Percentiles rank a stretch among this genome's conserved stretches.
Evolutionary conservation across 2,888 invertebrate genomes (phyloP).

Genomic region (Drosophila pegasa): DNA sequence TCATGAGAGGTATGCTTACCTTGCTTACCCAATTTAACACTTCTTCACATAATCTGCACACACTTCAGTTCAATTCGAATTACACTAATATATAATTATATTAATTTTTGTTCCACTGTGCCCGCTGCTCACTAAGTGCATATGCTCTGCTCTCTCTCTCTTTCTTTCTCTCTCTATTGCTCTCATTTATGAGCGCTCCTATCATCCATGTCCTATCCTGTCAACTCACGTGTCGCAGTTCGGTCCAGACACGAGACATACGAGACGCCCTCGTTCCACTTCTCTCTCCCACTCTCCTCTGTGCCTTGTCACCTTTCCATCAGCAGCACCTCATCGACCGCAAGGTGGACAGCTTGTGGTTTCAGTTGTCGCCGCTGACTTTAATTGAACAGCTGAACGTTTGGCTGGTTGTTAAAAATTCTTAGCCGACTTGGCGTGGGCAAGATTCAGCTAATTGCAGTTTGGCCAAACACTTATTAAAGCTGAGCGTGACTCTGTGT

Average conservation of each 20-base stretch:
- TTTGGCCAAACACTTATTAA: conserved; percentile 35
- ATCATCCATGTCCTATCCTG: conserved; percentile 33
- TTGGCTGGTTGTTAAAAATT: conserved; percentile 32
- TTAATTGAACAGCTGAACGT: conserved; percentile 35
- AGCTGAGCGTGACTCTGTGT: conserved; percentile 44
- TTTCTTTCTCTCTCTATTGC: not conserved
- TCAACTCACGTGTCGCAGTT: conserved; percentile 29
- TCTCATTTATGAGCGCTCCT: conserved; percentile 12
- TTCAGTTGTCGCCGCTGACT: conserved; percentile 33
- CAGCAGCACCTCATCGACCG: conserved; percentile 42
- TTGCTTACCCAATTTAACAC: not conserved
- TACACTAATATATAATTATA: not conserved
- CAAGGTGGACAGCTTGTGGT: conserved; percentile 64
- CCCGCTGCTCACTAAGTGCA: conserved; percentile 12
- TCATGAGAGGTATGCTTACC: too few relatives aligned
- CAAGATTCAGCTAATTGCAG: conserved; percentile 48
- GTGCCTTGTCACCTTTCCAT: conserved; percentile 55
- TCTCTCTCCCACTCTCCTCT: conserved; percentile 13
- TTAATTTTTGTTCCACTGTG: conserved; percentile 14
- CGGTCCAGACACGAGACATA: conserved; percentile 15
- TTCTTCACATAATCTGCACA: too few relatives aligned
- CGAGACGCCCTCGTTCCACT: not conserved
- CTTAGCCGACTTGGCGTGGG: conserved; percentile 31
- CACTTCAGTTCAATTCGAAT: too few relatives aligned
- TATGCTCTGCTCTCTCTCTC: conserved; percentile 11